Evolutionary conservation across 1,140 invertebrate genomes (phyloP).

Genomic region (Drosophila dunni): DNA sequence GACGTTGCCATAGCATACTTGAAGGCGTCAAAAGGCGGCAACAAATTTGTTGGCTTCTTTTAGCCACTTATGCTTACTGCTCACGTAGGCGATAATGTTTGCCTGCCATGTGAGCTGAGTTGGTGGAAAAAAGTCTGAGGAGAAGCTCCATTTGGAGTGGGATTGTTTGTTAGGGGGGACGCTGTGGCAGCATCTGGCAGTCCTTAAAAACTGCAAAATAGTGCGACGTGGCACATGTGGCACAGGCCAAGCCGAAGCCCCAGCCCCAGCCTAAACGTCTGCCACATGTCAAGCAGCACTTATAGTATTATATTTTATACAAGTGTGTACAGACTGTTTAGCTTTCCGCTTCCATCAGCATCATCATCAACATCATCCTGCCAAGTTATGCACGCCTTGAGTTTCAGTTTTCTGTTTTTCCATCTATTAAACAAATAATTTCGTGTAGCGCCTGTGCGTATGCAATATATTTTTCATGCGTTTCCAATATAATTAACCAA

Average conservation of each 20-base stretch:
- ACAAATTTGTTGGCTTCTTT: slow-evolving; percentile 35
- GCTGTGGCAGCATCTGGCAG: slow-evolving; percentile 48
- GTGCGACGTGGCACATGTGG: slow-evolving; percentile 64
- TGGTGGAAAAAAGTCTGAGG: neutral
- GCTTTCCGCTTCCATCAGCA: slow-evolving; percentile 14
- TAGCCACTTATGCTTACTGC: slow-evolving; percentile 62
- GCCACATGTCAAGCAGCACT: slow-evolving; percentile 28
- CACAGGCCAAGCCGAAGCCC: neutral
- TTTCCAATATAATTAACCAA: slow-evolving; percentile 70
- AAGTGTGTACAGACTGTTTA: slow-evolving; percentile 18
- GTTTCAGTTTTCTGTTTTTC: neutral
- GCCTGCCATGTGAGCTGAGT: slow-evolving; percentile 68
- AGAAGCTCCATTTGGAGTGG: neutral
- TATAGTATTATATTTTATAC: slow-evolving; percentile 25
- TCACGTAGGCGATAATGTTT: slow-evolving; percentile 83
- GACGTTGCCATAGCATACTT: slow-evolving; percentile 24
- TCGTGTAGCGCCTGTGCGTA: slow-evolving; percentile 24
- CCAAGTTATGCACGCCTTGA: slow-evolving; percentile 21
- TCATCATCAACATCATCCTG: slow-evolving; percentile 7
- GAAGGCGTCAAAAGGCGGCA: slow-evolving; percentile 49
- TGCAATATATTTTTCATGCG: slow-evolving; percentile 52
- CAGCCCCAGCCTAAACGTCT: slow-evolving; percentile 45
- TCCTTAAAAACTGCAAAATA: slow-evolving; percentile 80
- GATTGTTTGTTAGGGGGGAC: neutral
- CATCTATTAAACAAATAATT: slow-evolving; percentile 28